phyloP scores from a whole-genome alignment of 2,888 invertebrate genomes.

The Drosophila ustulata region DNA sequence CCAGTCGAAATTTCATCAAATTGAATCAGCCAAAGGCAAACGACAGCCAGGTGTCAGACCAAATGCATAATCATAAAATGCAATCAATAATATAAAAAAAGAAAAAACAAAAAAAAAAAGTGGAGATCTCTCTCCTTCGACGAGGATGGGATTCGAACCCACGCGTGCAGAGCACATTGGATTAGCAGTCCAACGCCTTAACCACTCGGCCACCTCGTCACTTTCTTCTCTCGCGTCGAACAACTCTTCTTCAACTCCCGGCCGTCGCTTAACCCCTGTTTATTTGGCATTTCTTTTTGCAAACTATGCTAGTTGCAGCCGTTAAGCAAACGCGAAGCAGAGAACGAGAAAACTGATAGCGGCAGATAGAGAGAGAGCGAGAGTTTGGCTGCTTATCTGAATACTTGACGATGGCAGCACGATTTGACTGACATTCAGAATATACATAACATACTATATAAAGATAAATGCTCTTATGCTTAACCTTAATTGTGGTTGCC shows the following conservation, averaged over 20 bases:
- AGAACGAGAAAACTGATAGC: not conserved
- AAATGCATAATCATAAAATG: constrained; percentile 4
- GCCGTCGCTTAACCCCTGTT: constrained; percentile 4
- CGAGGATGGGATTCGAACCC: constrained; percentile 94
- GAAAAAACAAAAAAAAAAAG: not conserved
- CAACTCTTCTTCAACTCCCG: constrained; percentile 13
- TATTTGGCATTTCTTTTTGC: constrained; percentile 12
- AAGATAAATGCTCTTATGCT: constrained; percentile 8
- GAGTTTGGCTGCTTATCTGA: constrained; percentile 39
- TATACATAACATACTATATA: constrained; percentile 3
- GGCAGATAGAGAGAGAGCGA: not conserved
- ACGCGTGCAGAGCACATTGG: constrained; percentile 94
- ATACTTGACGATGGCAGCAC: constrained; percentile 30
- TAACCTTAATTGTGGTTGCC: not conserved
- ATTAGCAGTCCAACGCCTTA: constrained; percentile 95
- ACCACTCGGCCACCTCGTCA: constrained; percentile 94
- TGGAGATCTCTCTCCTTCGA: constrained; percentile 83
- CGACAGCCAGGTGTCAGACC: constrained; percentile 38
- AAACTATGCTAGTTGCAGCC: not conserved
- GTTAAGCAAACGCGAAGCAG: not conserved
- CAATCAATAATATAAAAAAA: not conserved
- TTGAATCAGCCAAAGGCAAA: constrained; percentile 21
- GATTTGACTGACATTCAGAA: constrained; percentile 15
- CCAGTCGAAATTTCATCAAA: constrained; percentile 54
- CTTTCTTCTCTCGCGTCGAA: constrained; percentile 20